phyloP scores from a whole-genome alignment of 2,113 vertebrate genomes.

The Sceloporus undulatus region DNA sequence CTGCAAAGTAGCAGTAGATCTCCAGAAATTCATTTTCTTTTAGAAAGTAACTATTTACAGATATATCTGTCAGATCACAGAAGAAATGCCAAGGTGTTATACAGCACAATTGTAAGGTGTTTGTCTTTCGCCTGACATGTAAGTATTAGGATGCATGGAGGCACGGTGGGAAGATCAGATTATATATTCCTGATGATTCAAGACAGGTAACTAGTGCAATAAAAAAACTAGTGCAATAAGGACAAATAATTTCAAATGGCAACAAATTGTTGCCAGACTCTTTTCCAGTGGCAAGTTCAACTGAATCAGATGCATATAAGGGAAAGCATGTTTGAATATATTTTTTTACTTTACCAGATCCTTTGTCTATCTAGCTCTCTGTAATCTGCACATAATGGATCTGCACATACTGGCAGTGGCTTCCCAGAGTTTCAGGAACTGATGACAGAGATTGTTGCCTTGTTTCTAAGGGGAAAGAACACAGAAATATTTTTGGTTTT shows the following conservation, averaged over 20 bases:
- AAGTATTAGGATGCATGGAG: neutral
- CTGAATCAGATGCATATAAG: neutral
- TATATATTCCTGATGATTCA: neutral
- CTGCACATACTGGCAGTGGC: no score
- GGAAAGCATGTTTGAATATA: neutral
- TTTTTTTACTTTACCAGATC: no score
- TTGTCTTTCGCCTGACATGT: constrained; percentile 22
- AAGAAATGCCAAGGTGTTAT: constrained; percentile 41
- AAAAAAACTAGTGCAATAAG: neutral
- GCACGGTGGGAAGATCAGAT: constrained; percentile 2
- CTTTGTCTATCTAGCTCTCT: no score
- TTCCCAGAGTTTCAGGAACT: no score
- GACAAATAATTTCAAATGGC: neutral
- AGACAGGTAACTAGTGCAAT: constrained; percentile 5
- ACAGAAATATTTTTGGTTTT: no score
- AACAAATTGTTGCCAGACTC: neutral
- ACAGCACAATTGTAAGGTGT: constrained; percentile 31
- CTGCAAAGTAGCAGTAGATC: neutral
- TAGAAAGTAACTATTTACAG: neutral
- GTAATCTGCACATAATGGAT: no score
- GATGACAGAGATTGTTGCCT: no score
- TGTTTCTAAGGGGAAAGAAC: no score
- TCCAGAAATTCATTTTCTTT: neutral
- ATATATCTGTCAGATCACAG: constrained; percentile 38
- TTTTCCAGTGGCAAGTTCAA: neutral